phyloP scores from a whole-genome alignment of 2,113 vertebrate species.

The Xiphorhynchus elegans region DNA sequence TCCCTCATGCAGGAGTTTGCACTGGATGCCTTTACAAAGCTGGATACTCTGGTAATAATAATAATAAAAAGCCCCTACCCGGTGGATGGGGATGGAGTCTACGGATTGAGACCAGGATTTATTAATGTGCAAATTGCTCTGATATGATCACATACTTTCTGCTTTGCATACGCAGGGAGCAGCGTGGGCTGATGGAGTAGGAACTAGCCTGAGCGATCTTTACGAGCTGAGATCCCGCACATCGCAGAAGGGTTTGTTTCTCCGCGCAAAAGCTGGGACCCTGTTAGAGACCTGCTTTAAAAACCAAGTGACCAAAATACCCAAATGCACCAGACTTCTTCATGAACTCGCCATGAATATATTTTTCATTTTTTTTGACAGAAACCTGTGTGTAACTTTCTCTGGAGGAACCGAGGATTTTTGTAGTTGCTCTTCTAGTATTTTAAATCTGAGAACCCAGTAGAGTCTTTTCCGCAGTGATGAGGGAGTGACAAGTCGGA shows the following conservation, averaged over 20 bases:
- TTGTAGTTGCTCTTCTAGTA: slow-evolving; percentile 24
- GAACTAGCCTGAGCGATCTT: slow-evolving; percentile 46
- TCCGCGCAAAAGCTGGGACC: slow-evolving; percentile 4
- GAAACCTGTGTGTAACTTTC: slow-evolving; percentile 36
- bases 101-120: slow-evolving; percentile 27
- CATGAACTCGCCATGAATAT: slow-evolving; percentile 41
- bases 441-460: slow-evolving; percentile 29
- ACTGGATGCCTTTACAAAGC: slow-evolving; percentile 68
- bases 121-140: slow-evolving; percentile 50
- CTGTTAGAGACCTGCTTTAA: slow-evolving; percentile 1
- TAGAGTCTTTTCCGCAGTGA: slow-evolving; percentile 44
- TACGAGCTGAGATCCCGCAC: slow-evolving; percentile 54
- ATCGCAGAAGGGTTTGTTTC: slow-evolving; percentile 47
- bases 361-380: slow-evolving; percentile 46
- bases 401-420: slow-evolving; percentile 43
- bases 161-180: slow-evolving; percentile 65
- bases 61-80: slow-evolving; percentile 39
- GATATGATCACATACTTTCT: slow-evolving; percentile 62
- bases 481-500: slow-evolving; percentile 59
- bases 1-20: slow-evolving; percentile 72
- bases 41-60: slow-evolving; percentile 56
- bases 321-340: slow-evolving; percentile 24
- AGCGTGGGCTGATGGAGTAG: slow-evolving; percentile 63
- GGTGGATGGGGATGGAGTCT: slow-evolving; percentile 39
- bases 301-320: not conserved